Evolutionary conservation across 2,797 vertebrate genomes (phyloP), one percentile per base, ranked within the genome.

Genomic region (Poeciliopsis gracilis): DNA sequence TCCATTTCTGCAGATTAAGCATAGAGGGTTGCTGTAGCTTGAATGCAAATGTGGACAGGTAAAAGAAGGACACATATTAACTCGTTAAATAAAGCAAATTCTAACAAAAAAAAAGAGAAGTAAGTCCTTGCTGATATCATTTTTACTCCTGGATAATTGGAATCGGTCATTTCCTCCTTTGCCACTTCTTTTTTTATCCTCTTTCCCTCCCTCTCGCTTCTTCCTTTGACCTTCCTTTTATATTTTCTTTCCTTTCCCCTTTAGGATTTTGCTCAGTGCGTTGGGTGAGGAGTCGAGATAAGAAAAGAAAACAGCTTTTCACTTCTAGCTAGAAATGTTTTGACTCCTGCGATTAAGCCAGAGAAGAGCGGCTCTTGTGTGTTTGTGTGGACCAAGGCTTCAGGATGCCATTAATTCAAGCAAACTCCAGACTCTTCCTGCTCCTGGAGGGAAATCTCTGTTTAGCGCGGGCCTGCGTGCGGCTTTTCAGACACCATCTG

Each of bases 1-100:
- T 73, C 74, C 55, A 67, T 85, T 89, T 90, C 81, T 86, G 88
- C 77, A 88, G 87, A 89, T 91, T 89, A 90, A 89, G 79, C 72
- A 77, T 63, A 82, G 41, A 66, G 49, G 77, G 38, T 73, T 79
- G 82, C 77, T 57, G 59, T 15, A 67, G 76, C 77, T 88, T 30
- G 75, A 89, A 90, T 89, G 81, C 76, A 83, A 90, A 90, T 87
- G 83, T 75, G 67, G 79, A 74, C 82, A 80, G 75, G 82, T 47
- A 72, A 61, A 82, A 30, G 74, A 69, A 66, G 12, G 41, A 43
- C 5, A 2, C 30, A 41, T 13, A 72, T 70, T 15, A 41, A 73
- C 80, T 74, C 30, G 72, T 76, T 72, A 78, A 80, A 57, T 16
- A 67, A 69, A 57, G 72, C 23, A 53, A 36, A 33, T 67, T 5